phyloP scores from a whole-genome alignment of 2,888 invertebrate species.

The Lycia hirtaria region DNA sequence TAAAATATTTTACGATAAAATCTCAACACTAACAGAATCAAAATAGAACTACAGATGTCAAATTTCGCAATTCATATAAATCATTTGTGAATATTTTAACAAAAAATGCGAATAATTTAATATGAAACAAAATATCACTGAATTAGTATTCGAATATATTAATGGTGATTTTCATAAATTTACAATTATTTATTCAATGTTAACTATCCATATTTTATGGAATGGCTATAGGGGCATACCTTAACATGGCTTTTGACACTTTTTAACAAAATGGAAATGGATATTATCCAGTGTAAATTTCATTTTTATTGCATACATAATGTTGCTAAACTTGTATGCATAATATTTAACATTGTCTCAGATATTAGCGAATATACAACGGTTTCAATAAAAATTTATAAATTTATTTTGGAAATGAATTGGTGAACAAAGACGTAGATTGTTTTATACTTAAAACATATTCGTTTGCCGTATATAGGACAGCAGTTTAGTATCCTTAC shows the following conservation, averaged over 20 bases:
- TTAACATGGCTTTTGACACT: conserved; percentile 9
- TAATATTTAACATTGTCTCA: too few relatives aligned
- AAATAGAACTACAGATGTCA: conserved; percentile 17
- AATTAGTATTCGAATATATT: conserved; percentile 14
- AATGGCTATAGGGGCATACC: background rate
- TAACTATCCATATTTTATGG: background rate
- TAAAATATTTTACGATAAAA: conserved; percentile 21
- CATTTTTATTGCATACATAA: too few relatives aligned
- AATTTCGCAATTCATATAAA: conserved; percentile 21
- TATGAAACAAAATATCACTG: conserved; percentile 16
- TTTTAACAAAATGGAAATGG: background rate
- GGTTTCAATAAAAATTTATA: too few relatives aligned
- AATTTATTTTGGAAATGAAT: too few relatives aligned
- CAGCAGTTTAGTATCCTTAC: too few relatives aligned
- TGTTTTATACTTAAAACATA: too few relatives aligned
- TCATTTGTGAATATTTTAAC: conserved; percentile 22
- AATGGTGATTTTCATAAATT: background rate
- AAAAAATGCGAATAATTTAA: conserved; percentile 16
- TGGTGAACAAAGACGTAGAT: too few relatives aligned
- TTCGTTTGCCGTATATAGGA: too few relatives aligned
- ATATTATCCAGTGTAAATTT: background rate
- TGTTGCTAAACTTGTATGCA: background rate
- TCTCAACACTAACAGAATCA: conserved; percentile 19
- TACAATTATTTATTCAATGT: background rate
- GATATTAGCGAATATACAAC: too few relatives aligned